These are phyloP conservation scores for Nebria salina DNA, from an alignment of 2,888 invertebrate species.

Conservation along the genomic window DNA sequence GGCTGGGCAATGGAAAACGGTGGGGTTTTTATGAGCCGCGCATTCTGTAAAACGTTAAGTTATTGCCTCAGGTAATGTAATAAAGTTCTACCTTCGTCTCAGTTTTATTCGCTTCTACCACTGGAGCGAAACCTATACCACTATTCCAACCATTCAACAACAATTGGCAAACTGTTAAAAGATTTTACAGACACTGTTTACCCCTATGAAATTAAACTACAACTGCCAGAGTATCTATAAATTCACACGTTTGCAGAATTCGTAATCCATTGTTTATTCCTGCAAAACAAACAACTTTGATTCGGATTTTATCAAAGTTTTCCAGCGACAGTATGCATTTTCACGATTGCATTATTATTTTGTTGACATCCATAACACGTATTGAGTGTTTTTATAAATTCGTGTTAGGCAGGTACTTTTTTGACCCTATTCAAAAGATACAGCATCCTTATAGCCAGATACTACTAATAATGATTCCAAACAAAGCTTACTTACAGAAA, in stretches of 20 bases:
- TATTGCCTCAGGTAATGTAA: slow-evolving; percentile 45
- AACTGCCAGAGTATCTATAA: neutral
- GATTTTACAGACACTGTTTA: slow-evolving; percentile 2
- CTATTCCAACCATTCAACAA: neutral
- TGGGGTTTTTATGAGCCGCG: slow-evolving; percentile 31
- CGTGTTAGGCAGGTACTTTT: no score
- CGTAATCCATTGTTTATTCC: no score
- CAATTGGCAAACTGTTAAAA: slow-evolving; percentile 6
- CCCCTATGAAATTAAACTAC: neutral
- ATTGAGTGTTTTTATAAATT: no score
- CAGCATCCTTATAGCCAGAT: no score
- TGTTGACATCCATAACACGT: no score
- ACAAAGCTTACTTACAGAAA: no score
- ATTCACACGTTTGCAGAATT: neutral
- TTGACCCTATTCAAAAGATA: no score
- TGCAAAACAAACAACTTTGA: no score
- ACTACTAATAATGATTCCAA: no score
- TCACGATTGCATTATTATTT: no score
- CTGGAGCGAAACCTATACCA: neutral
- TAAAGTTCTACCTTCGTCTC: slow-evolving; percentile 28
- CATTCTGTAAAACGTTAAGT: slow-evolving; percentile 38
- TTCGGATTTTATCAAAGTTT: no score
- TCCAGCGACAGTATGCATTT: no score
- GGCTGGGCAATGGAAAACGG: slow-evolving; percentile 9
- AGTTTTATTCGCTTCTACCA: neutral